Evolutionary conservation across 2,113 vertebrate genomes (phyloP).

Genomic region (Psammodynastes pulverulentus): DNA sequence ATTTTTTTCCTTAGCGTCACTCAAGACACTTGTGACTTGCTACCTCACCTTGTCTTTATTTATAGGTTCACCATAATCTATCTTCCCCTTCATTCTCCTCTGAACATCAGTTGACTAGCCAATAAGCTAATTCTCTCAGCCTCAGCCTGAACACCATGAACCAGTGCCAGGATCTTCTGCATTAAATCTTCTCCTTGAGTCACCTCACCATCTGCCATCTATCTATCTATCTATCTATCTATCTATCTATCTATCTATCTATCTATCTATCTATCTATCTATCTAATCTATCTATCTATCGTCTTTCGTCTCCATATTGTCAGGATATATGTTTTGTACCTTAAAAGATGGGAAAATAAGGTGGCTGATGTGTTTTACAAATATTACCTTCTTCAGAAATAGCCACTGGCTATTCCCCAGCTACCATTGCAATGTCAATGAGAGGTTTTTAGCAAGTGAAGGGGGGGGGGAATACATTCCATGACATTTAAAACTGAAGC

Average conservation of each 20-base stretch:
- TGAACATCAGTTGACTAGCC: background rate
- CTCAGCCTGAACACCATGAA: background rate
- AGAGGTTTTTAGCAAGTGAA: conserved; percentile 55
- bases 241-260: background rate
- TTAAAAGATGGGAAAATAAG: background rate
- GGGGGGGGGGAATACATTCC: conserved; percentile 21
- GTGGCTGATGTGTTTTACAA: conserved; percentile 18
- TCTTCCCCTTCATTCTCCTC: background rate
- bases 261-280: background rate
- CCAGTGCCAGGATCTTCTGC: background rate
- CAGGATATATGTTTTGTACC: background rate
- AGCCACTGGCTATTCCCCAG: conserved; percentile 57
- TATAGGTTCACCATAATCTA: background rate
- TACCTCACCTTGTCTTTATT: background rate
- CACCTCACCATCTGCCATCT: too few species aligned
- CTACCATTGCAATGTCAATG: conserved; percentile 49
- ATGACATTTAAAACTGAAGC: conserved; percentile 47
- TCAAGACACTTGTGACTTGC: conserved; percentile 70
- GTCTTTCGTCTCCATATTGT: background rate
- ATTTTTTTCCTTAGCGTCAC: conserved; percentile 59
- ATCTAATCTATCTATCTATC: background rate
- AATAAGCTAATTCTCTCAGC: background rate
- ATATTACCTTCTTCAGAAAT: conserved; percentile 50
- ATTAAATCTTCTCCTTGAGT: background rate
- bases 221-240: too few species aligned